phyloP scores from a whole-genome alignment of 2,113 vertebrate genomes.

The Phasianus colchicus region DNA sequence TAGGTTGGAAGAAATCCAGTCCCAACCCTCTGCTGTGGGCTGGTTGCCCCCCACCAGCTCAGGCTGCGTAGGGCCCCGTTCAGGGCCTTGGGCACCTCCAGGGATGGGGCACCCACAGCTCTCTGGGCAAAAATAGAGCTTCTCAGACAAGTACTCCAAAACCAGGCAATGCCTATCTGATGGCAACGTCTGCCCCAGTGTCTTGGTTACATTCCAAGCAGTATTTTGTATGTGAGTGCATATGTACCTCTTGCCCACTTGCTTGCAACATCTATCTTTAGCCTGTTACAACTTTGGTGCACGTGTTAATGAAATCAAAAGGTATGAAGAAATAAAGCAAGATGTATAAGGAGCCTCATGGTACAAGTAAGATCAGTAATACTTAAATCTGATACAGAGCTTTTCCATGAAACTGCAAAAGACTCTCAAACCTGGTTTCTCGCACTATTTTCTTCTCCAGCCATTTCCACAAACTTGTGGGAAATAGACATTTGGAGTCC shows the following conservation, averaged over 20 bases:
- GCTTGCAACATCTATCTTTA: neutral
- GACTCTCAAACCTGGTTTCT: neutral
- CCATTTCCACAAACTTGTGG: neutral
- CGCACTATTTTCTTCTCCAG: accelerated
- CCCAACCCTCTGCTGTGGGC: no score
- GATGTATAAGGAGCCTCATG: neutral
- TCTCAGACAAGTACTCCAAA: neutral
- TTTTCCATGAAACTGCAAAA: neutral
- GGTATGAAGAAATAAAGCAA: neutral
- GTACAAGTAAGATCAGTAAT: neutral
- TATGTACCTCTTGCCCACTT: neutral
- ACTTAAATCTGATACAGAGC: neutral
- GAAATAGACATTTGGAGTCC: neutral
- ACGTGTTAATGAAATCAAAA: neutral
- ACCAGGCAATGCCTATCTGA: neutral
- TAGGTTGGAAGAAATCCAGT: no score
- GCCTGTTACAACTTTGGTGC: neutral
- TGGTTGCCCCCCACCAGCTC: no score
- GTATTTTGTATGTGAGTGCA: neutral
- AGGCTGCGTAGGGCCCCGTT: no score
- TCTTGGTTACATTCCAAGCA: neutral
- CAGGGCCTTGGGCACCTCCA: no score
- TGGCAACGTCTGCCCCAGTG: neutral
- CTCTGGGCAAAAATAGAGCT: neutral
- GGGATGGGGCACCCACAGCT: no score